Base-by-base conservation (phyloP, 2,113 vertebrate species). In the Capra hircus region DNA sequence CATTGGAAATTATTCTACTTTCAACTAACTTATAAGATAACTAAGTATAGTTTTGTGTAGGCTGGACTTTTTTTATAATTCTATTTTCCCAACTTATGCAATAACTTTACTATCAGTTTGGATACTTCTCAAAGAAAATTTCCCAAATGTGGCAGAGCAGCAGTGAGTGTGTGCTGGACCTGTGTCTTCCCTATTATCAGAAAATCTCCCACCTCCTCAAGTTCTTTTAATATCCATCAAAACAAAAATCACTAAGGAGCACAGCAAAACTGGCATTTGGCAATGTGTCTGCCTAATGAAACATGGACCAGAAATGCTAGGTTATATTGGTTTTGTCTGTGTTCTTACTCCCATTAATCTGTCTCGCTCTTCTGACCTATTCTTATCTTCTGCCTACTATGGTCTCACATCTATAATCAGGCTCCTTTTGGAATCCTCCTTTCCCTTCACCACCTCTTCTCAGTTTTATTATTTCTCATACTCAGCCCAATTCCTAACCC, bases 41-140 rank as follows among this genome's bases (percentile, higher is more conserved):
- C 91, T 91, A 94, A 91, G 74, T 94, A 87, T 36, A 81, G 45
- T 83, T 94, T 93, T 92, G 28, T 43, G 8, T 93, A 85, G 59
- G 48, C 59, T 93, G 28, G 7, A 21, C 9, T 50, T 94, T 97
- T 97, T 95, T 67, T 7, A 74, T 78, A 64, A 77, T 86, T 88
- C 8, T 60, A 5, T 60, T 71, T 94, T 89, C 48, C 43, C 17
- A 87, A 14, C 12, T 92, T 95, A 71, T 84, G 50, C 25, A 96
- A 57, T 92, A 94, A 57, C 87, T 83, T 96, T 91, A 80, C 15
- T 50, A 86, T 90, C n/a, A 55, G 5, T 97, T 96, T 86, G 21
- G 15, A 93, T 9, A 19, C 7, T 88, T 30, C 25, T 92, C 57
- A 90, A 82, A 92, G 85, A 90, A 81, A 91, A 64, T 52, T 95